Evolutionary conservation across 2,113 vertebrate species (phyloP), one percentile per base, ranked within the genome.

Genomic region (Colaptes auratus): DNA sequence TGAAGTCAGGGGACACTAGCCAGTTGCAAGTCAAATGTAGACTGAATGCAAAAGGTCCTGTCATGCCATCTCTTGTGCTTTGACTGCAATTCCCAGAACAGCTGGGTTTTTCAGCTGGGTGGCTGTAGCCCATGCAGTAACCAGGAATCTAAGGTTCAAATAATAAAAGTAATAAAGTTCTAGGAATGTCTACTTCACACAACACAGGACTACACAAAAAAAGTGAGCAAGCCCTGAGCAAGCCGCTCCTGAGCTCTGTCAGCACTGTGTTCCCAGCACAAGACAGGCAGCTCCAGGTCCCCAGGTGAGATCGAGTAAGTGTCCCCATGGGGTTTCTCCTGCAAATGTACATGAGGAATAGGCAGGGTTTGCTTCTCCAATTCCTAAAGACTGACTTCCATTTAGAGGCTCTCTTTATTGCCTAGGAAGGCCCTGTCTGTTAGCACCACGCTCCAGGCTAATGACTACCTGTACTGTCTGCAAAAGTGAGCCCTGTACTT

Each of bases 311-410:
- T 61, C 58, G 65, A 16, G 12, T 52, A 60, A 52, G 9, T 20
- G 14, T 42, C 83, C 80, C 13, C 12, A 35, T 27, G 20, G 24
- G 50, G 80, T 70, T 94, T 65, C 50, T 66, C 44, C 10, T 33
- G 24, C 30, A 85, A 76, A 79, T 46, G 53, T 20, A 67, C 28
- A 69, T 0, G 1, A 52, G 30, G 15, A 33, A 53, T 30, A 42
- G 19, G 71, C 33, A 88, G 15, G 8, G 56, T 81, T 86, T 88
- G 82, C n/a, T 81, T 81, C 66, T 76, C 82, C 65, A 59, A 53
- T 60, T 88, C 63, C 55, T 48, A 6, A 69, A 87, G 46, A n/a
- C 63, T 71, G 60, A 72, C n/a, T 55, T 95, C n/a, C 46, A 52
- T 27, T 65, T 46, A 55, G 74, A 70, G n/a, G 50, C 3, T 7